Percentiles rank a stretch among this genome's conserved stretches.
phyloP scores from a whole-genome alignment of 2,888 invertebrate species.

The Agrotis clavis region DNA sequence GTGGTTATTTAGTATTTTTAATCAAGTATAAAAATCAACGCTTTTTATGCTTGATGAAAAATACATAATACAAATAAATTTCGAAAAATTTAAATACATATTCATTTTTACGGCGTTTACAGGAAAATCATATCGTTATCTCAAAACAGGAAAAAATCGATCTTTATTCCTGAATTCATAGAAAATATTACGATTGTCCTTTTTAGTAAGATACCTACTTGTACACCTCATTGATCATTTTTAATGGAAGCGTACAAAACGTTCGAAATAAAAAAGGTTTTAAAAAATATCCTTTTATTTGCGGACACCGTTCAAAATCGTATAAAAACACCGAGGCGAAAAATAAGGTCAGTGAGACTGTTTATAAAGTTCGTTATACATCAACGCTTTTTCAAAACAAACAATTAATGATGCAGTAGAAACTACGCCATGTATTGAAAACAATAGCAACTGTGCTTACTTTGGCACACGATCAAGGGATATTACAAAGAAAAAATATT shows the following conservation, averaged over 20 bases:
- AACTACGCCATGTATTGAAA: conserved; percentile 40
- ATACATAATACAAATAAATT: neutral
- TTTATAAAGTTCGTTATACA: conserved; percentile 24
- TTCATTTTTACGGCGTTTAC: no score
- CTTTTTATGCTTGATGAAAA: neutral
- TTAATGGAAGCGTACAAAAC: conserved; percentile 32
- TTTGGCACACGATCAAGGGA: conserved; percentile 60
- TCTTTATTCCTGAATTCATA: neutral
- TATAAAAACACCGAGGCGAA: conserved; percentile 5
- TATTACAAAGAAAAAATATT: conserved; percentile 47
- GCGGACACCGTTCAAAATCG: neutral
- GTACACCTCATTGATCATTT: conserved; percentile 16
- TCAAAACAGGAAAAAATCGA: neutral
- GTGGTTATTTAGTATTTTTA: no score
- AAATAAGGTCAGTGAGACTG: conserved; percentile 21
- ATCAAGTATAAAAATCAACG: no score
- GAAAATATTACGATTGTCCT: neutral
- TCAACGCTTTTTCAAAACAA: conserved; percentile 40
- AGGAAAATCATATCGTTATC: neutral
- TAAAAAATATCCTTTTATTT: conserved; percentile 16
- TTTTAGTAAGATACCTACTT: conserved; percentile 8
- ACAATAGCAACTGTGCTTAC: conserved; percentile 55
- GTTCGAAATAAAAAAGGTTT: neutral
- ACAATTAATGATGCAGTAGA: conserved; percentile 36
- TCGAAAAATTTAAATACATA: neutral